phyloP scores from a whole-genome alignment of 2,113 vertebrate genomes.

The rabbit (Oryctolagus cuniculus) region mOryCun1.1 NC_091433.1:106232501-106233000 shows the following conservation, averaged over 20 bases:
- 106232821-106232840: too few relatives aligned
- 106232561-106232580: background rate
- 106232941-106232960: background rate
- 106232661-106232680: background rate
- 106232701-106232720: background rate
- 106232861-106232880: background rate
- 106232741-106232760: too few relatives aligned
- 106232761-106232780: background rate
- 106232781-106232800: fast-evolving
- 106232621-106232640: background rate
- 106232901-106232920: background rate
- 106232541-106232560: background rate
- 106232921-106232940: background rate
- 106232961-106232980: too few relatives aligned
- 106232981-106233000: too few relatives aligned
- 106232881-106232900: too few relatives aligned
- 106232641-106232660: fast-evolving
- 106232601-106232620: background rate
- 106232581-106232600: background rate
- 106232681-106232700: background rate
- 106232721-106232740: background rate
- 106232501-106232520: too few relatives aligned
- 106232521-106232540: fast-evolving
- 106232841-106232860: background rate
- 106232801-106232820: fast-evolving